A percentile compares a stretch with the other conserved stretches of the same genome.
These are phyloP conservation scores for Alloscopus bannaensis DNA, from an alignment of 2,888 invertebrate species.

Conservation along the genomic window DNA sequence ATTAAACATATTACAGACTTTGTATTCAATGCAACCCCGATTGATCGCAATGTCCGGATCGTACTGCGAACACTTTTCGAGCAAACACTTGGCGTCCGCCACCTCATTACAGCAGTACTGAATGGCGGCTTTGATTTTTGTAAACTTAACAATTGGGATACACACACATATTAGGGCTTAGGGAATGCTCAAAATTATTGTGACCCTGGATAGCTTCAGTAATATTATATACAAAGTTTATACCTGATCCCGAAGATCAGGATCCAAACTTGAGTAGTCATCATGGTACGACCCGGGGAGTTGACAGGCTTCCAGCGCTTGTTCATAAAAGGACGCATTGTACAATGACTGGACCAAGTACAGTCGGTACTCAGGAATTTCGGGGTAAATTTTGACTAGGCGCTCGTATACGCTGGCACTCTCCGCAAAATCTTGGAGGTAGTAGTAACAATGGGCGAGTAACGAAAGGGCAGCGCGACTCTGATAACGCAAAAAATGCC, in stretches of 20 bases:
- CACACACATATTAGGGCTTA: not conserved
- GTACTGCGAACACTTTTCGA: conserved; percentile 90
- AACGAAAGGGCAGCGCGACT: conserved; percentile 94
- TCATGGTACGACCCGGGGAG: conserved; percentile 80
- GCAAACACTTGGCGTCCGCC: conserved; percentile 90
- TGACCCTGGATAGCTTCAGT: not conserved
- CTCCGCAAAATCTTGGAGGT: conserved; percentile 93
- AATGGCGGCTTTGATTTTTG: conserved; percentile 95
- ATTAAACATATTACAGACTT: conserved; percentile 78
- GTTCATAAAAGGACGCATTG: conserved; percentile 95
- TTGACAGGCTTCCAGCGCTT: conserved; percentile 89
- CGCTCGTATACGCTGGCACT: conserved; percentile 97
- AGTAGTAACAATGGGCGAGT: conserved; percentile 96
- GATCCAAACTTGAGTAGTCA: conserved; percentile 75
- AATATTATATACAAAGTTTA: not conserved
- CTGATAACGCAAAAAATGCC: conserved; percentile 75
- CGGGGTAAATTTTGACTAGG: conserved; percentile 88
- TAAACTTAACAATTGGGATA: conserved; percentile 77
- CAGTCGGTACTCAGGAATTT: conserved; percentile 91
- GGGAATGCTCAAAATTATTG: conserved; percentile 32
- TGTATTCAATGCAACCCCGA: conserved; percentile 94
- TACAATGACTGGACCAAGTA: conserved; percentile 96
- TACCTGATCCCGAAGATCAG: conserved; percentile 78
- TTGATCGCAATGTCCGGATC: conserved; percentile 97
- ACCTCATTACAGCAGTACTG: conserved; percentile 97